Evolutionary conservation across 2,797 vertebrate genomes (phyloP).

Genomic region (Scyliorhinus canicula): DNA sequence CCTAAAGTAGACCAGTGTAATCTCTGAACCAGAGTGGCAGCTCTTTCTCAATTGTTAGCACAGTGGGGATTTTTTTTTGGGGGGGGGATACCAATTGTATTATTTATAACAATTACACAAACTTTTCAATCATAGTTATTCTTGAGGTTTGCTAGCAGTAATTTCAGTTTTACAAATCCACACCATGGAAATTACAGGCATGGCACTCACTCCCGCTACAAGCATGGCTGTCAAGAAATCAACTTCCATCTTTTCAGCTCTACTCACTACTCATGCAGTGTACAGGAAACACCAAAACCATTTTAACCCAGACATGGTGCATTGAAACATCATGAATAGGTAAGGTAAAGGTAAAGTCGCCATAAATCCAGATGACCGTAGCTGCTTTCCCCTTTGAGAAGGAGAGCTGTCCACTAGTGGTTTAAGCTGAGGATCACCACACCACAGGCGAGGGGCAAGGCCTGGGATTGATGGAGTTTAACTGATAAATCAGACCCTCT

Average conservation of each 20-base stretch:
- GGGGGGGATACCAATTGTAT: too few species aligned
- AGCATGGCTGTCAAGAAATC: neutral
- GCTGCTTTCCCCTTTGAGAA: too few species aligned
- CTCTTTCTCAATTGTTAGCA: neutral
- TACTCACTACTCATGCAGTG: neutral
- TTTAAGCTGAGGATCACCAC: too few species aligned
- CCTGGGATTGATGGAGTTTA: neutral
- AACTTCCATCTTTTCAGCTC: neutral
- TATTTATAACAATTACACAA: neutral
- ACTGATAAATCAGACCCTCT: neutral
- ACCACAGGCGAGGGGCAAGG: too few species aligned
- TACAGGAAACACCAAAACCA: neutral
- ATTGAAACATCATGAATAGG: neutral
- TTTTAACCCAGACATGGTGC: neutral
- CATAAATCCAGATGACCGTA: too few species aligned
- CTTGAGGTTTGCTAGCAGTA: neutral
- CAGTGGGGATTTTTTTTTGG: neutral
- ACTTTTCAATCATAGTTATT: neutral
- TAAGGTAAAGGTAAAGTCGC: too few species aligned
- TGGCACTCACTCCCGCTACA: neutral
- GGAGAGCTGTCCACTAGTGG: too few species aligned
- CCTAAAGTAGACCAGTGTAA: too few species aligned
- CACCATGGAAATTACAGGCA: neutral
- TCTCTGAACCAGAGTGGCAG: neutral
- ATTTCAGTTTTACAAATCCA: neutral